These are phyloP conservation scores for Drosophila dives DNA, from an alignment of 2,888 invertebrate genomes.

Conservation along the genomic window DNA sequence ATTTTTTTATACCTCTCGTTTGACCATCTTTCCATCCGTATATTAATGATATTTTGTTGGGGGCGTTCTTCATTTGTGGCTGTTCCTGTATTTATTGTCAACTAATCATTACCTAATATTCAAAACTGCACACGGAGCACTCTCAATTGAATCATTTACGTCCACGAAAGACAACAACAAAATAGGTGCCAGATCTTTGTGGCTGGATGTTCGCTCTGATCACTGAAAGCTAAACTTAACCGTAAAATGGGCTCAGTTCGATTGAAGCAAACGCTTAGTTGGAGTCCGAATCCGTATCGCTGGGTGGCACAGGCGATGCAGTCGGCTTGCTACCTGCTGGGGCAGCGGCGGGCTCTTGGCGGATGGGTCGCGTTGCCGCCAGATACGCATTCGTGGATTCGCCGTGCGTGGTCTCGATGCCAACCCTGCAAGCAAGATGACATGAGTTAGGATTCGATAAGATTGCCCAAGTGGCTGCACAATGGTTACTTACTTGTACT, in stretches of 20 bases:
- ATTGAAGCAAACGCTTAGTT: constrained; percentile 82
- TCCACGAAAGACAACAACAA: constrained; percentile 23
- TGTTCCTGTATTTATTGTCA: constrained; percentile 67
- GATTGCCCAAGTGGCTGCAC: background rate
- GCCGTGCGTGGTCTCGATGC: constrained; percentile 94
- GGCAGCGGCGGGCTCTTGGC: constrained; percentile 76
- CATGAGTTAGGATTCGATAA: background rate
- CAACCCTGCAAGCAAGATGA: constrained; percentile 88
- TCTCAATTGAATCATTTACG: constrained; percentile 4
- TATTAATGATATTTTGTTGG: constrained; percentile 24
- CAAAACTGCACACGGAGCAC: constrained; percentile 35
- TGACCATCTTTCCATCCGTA: constrained; percentile 11
- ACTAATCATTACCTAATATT: constrained; percentile 66
- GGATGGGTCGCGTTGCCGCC: constrained; percentile 87
- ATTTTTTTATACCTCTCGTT: constrained; percentile 1
- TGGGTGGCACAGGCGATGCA: constrained; percentile 85
- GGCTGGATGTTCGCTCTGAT: constrained; percentile 4
- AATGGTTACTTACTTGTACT: constrained; percentile 90
- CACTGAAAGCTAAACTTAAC: constrained; percentile 11
- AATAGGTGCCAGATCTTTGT: constrained; percentile 15
- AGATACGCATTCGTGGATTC: constrained; percentile 89
- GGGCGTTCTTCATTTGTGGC: constrained; percentile 20
- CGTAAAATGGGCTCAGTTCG: constrained; percentile 1
- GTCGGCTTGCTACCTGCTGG: constrained; percentile 84
- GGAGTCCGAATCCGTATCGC: constrained; percentile 87